Percentiles rank a stretch among this genome's conserved stretches.
Conservation (phyloP, 2,113 vertebrate species). For the Accipiter cooperii region DNA sequence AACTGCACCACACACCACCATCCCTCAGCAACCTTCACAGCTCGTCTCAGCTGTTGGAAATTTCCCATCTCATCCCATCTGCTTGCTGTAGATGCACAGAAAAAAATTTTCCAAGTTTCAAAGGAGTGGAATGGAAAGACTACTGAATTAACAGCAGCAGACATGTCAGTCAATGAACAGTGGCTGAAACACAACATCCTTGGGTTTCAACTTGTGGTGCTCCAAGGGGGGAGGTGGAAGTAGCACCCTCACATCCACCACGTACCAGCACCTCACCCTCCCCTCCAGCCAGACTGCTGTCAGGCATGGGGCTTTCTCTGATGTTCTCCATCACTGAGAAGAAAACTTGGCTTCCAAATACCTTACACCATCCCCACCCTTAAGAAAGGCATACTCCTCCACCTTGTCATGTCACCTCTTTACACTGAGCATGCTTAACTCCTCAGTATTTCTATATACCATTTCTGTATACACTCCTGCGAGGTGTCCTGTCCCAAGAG, state of each 20-base stretch:
- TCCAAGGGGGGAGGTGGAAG: neutral
- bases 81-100: neutral
- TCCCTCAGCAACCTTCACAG: neutral
- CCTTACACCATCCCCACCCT: neutral
- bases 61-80: neutral
- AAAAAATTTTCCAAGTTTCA: neutral
- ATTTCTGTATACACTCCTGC: neutral
- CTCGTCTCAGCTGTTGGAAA: neutral
- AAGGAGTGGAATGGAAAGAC: neutral
- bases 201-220: neutral
- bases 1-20: neutral
- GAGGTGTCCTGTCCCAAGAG: neutral
- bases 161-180: neutral
- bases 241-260: rapidly evolving
- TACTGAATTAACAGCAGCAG: neutral
- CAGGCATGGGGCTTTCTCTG: neutral
- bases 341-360: neutral
- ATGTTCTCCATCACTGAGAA: neutral
- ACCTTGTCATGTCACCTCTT: neutral
- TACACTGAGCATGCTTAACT: neutral
- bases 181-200: neutral
- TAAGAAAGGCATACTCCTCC: neutral
- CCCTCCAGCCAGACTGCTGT: neutral
- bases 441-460: neutral
- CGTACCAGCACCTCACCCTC: neutral